A percentile compares a stretch with the other conserved stretches of the same genome.
Conservation (phyloP, 2,888 invertebrate species). For the Serripes groenlandicus region DNA sequence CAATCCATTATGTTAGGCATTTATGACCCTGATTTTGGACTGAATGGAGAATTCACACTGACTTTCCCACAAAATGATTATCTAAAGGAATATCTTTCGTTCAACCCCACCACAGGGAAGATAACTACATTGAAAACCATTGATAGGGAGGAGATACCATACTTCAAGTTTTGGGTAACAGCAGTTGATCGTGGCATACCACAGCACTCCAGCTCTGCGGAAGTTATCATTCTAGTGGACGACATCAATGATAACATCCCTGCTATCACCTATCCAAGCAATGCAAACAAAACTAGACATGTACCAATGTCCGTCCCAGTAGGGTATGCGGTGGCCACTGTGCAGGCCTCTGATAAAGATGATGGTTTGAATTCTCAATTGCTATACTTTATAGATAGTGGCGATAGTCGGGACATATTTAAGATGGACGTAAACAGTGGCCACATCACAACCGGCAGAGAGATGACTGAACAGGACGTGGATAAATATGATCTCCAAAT, state of each 20-base stretch:
- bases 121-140: conserved; percentile 93
- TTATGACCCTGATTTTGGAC: conserved; percentile 95
- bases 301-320: conserved; percentile 74
- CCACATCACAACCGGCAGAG: conserved; percentile 82
- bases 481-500: conserved; percentile 76
- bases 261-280: conserved; percentile 77
- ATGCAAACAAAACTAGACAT: conserved; percentile 77
- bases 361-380: conserved; percentile 97
- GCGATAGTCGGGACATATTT: conserved; percentile 87
- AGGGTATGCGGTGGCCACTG: conserved; percentile 86
- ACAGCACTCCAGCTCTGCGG: conserved; percentile 93
- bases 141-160: conserved; percentile 94
- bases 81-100: conserved; percentile 88
- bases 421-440: conserved; percentile 86
- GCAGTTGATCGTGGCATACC: conserved; percentile 91
- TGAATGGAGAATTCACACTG: conserved; percentile 91
- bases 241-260: conserved; percentile 99
- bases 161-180: conserved; percentile 94
- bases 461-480: conserved; percentile 71
- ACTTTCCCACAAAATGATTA: conserved; percentile 64
- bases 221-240: conserved; percentile 96
- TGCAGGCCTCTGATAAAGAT: conserved; percentile 96
- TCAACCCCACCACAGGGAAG: conserved; percentile 92
- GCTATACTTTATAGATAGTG: conserved; percentile 95
- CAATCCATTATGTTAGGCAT: conserved; percentile 96